Base-by-base conservation (phyloP, 2,113 vertebrate species). In the Rhea americana region DNA sequence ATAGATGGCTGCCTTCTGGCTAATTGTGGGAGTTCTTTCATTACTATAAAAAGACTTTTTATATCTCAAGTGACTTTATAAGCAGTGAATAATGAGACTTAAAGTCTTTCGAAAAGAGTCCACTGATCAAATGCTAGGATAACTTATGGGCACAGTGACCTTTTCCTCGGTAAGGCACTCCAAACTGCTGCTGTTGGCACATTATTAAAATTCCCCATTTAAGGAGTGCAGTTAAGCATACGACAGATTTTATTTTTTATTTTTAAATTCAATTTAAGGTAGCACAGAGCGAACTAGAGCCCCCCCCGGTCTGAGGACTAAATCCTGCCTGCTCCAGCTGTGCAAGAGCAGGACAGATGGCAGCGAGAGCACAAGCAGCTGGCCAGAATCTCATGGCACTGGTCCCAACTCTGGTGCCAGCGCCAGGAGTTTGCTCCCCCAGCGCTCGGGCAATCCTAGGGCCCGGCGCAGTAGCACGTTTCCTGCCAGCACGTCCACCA, bases 1-100 rank as follows among this genome's bases (percentile, higher is more conserved):
- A 98, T 96, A 94, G 92, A 98, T 97, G 95, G 94, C 93, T 97
- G 97, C 98, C 98, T 97, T 95, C 97, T 97, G 97, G 97, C 97
- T 97, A 98, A 98, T 98, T 97, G 96, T 93, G 92, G 94, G 95
- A 97, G 97, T 97, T 89, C 96, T 97, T 97, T 97, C 95, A 96
- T 97, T 97, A 92, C 95, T 96, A 96, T 93, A 84, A 97, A 97
- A 97, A 97, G 97, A 95, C 89, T 94, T 97, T 96, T 98, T 97
- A 94, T 95, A 96, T 95, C 95, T 97, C 94, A 85, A 97, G 96
- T 97, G 97, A 98, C 95, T 98, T 95, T 96, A 96, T 95, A 97
- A 96, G 95, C 92, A 95, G 80, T 97, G 97, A 97, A 96, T 97
- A 97, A 98, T 97, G 97, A 96, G 95, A 96, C 94, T 95, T 91